Evolutionary conservation across 1,140 invertebrate species (phyloP), one percentile per base, ranked within the genome.

Genomic region (Eriosoma lanigerum): DNA sequence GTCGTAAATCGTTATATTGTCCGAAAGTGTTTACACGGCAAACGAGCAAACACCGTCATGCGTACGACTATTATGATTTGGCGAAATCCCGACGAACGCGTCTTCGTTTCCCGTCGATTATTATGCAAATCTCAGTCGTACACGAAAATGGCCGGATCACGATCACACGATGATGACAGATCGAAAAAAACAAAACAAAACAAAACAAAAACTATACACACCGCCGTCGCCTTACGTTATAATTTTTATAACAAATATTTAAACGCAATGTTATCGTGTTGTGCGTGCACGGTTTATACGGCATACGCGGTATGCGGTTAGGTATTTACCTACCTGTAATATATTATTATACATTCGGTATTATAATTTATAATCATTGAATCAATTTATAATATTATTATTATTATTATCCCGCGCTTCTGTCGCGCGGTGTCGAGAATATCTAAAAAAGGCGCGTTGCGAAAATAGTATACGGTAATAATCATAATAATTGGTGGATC

Each of bases 121-220:
- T 29, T 64, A 64, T 64, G 62, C 32, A 64, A 64, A 64, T 64
- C 10, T 29, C 32, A 38, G 32, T 38, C 32, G 32, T 3, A 38
- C 32, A n/a, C 62, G 10, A 64, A 64, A 64, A 64, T 44, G 32
- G 62, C 62, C 29, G 32, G 62, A 64, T 64, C 62, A 64, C 62
- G 62, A 44, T 32, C 17, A 17, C 26, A 8, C 9, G 60, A 19
- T 12, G 60, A 64, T 64, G 62, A 64, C 62, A 64, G 38, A 64
- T 64, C 32, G 32, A 38, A 64, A 64, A 62, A 15, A 6, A 60
- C 0, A 60, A 64, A 64, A n/a, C 32, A 64, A 17, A 24, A 62
- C 24, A 9, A n/a, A n/a, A 62, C 17, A 62, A 26, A 17, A 26
- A 8, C 12, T 21, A 4, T 21, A 24, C 56, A 26, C 58, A 1